Evolutionary conservation across 2,888 invertebrate genomes (phyloP), one percentile per base, ranked within the genome.

Genomic region (Allygus modestus): DNA sequence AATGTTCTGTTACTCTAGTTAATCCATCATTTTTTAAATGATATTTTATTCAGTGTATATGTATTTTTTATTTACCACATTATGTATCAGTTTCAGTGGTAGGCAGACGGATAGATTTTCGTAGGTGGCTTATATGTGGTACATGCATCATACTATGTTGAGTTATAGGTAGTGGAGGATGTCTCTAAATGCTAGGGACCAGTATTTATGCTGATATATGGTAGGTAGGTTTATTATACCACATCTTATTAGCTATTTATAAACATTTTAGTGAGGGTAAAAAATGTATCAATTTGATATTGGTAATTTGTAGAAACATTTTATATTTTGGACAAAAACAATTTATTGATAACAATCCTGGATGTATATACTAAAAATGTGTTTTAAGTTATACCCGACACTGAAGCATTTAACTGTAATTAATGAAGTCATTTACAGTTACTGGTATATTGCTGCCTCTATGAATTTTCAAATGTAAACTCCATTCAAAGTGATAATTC

Each of bases 131-230:
- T 58, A 12, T 23, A 12, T 23, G 20, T 31, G 31, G 12, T 17
- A 65, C 20, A 23, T 23, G 23, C 23, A 58, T n/a, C 58, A 58
- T 20, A 7, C 12, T 58, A 58, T 65, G 26, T 65, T 26, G 65
- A 65, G 65, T 65, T 65, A 31, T 65, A 65, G 65, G 65, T 65
- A 28, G 26, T 65, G 65, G 65, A 31, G 12, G 65, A 31, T 12
- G 65, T 28, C 65, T 28, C 65, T 28, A 65, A 65, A 65, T 65
- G 28, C 65, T 65, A 65, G 65, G 65, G 31, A 65, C 65, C 28
- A 15, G 65, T 65, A 65, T 65, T 65, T 28, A 28, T 65, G 65
- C 65, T 31, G 65, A 65, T 28, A 28, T 65, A 31, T 28, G 65
- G 65, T 65, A 65, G 65, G 65, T 65, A 65, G 65, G 65, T 65